phyloP scores from a whole-genome alignment of 2,888 invertebrate genomes.

The Ametastegia equiseti region DNA sequence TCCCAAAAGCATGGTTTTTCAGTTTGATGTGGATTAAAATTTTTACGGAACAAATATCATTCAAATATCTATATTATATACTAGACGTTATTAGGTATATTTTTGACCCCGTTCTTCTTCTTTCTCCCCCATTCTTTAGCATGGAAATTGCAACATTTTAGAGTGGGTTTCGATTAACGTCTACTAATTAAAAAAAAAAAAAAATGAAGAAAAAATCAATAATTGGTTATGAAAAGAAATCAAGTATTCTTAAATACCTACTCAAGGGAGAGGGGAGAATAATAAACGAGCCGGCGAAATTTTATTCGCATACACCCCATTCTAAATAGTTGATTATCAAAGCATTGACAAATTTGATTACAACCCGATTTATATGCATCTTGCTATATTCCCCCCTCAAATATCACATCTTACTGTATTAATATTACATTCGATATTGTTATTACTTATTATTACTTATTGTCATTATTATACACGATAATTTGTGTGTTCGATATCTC shows the following conservation, averaged over 20 bases:
- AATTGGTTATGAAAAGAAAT: neutral
- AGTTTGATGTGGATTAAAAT: conserved; percentile 50
- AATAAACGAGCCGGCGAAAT: too few relatives aligned
- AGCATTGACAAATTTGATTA: neutral
- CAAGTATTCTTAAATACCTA: too few relatives aligned
- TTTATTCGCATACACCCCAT: neutral
- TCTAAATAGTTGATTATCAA: conserved; percentile 12
- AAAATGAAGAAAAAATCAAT: neutral
- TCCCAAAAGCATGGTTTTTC: conserved; percentile 73
- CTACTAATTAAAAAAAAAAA: conserved; percentile 48
- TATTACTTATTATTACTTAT: neutral
- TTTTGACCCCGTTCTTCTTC: neutral
- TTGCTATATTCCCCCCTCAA: conserved; percentile 3
- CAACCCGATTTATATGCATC: conserved; percentile 11
- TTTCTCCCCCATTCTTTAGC: conserved; percentile 57
- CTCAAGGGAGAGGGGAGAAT: too few relatives aligned
- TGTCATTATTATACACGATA: neutral
- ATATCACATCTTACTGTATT: neutral
- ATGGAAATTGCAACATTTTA: conserved; percentile 64
- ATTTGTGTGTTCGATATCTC: conserved; percentile 54
- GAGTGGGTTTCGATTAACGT: conserved; percentile 54
- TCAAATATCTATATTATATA: conserved; percentile 16
- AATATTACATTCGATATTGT: neutral
- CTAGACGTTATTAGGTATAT: neutral
- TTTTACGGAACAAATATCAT: too few relatives aligned